Evolutionary conservation across 2,113 vertebrate genomes (phyloP).

Genomic region (Isurus oxyrinchus): DNA sequence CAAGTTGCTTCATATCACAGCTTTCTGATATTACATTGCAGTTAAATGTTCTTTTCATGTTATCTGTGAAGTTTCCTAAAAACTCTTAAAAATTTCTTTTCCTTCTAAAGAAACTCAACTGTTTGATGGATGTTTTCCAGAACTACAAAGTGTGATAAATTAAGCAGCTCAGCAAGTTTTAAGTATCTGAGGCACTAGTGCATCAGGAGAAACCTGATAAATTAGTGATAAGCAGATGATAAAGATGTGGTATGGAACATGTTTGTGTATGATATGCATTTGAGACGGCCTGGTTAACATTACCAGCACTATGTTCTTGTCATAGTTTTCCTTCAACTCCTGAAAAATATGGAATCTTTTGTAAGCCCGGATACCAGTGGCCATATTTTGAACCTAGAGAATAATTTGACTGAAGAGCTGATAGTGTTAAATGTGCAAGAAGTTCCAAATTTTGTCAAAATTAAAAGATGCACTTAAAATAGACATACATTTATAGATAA

Average conservation of each 20-base stretch:
- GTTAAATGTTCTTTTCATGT: constrained; percentile 17
- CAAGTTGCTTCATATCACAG: neutral
- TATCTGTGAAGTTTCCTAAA: constrained; percentile 35
- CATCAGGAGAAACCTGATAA: constrained; percentile 29
- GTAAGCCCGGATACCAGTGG: neutral
- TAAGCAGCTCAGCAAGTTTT: constrained; percentile 33
- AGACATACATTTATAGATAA: neutral
- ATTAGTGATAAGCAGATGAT: constrained; percentile 37
- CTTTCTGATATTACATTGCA: constrained; percentile 11
- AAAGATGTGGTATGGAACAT: constrained; percentile 36
- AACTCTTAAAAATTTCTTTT: constrained; percentile 30
- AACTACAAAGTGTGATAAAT: constrained; percentile 38
- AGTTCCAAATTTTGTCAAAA: neutral
- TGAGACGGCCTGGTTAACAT: constrained; percentile 33
- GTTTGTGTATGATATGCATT: constrained; percentile 34
- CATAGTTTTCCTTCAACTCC: constrained; percentile 33
- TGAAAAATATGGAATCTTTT: constrained; percentile 1
- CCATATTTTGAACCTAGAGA: too few relatives aligned
- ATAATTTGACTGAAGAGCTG: neutral
- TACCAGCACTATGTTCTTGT: constrained; percentile 29
- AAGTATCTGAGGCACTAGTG: constrained; percentile 32
- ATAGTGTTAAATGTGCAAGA: neutral
- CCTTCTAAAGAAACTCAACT: constrained; percentile 32
- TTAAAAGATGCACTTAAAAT: neutral
- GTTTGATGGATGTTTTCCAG: constrained; percentile 37